Base-by-base conservation (phyloP, 2,888 invertebrate genomes). In the Teleogryllus oceanicus region DNA sequence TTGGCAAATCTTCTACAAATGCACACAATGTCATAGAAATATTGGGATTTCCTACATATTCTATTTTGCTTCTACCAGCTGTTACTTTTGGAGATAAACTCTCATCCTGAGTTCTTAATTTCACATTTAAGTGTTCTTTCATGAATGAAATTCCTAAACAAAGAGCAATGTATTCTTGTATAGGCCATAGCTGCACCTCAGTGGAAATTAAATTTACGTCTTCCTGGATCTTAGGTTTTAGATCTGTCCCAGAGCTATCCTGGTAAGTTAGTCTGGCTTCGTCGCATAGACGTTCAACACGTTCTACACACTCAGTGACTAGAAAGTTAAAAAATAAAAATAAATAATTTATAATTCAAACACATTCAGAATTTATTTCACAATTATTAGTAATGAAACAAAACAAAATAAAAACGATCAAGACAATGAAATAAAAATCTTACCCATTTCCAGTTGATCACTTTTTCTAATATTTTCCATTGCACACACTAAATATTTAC, bases 111-210 rank as follows among this genome's bases (percentile, higher is more conserved):
- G 13, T 11, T 18, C 62, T 62, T 4, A n/a, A 18, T 62, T 62
- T 62, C 62, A 18, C n/a, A 62, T 18, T 18, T 13, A 62, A n/a
- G n/a, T 18, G 13, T 62, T 62, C 16, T 62, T 16, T 62, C 62
- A 62, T 62, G n/a, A 62, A 62, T 16, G 62, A 62, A 62, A n/a
- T n/a, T 62, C 62, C 62, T 13, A 62, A 62, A 18, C 13, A 18
- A 62, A 62, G 16, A 62, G 62, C n/a, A 13, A 62, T 18, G n/a
- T 90, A 90, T 18, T 89, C 88, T 83, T 90, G 90, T 75, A 91
- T 84, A 81, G 93, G 93, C 82, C 92, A 86, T 4, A 92, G 84
- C 84, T 89, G 87, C 84, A 84, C 88, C 51, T 77, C n/a, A 24
- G 75, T 20, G n/a, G 16, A 18, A 18, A 62, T 18, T n/a, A 62